These are phyloP conservation scores for Orussus abietinus DNA, from an alignment of 1,140 invertebrate species.

Conservation along the genomic window DNA sequence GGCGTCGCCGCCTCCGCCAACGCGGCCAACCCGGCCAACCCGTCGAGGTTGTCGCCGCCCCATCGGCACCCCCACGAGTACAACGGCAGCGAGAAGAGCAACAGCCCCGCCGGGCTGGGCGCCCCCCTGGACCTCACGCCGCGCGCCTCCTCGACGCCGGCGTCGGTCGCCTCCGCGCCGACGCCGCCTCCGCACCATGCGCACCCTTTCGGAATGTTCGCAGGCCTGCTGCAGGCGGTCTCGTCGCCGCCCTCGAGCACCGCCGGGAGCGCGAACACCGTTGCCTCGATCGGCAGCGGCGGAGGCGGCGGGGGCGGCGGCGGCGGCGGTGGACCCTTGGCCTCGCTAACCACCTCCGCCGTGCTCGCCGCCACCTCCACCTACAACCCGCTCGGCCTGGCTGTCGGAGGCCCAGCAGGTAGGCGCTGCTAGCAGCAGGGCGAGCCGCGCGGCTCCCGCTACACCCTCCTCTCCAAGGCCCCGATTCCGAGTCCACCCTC, in stretches of 20 bases:
- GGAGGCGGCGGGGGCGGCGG: conserved; percentile 18
- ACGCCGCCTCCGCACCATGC: conserved; percentile 45
- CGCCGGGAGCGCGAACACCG: conserved; percentile 24
- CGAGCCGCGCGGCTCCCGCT: conserved; percentile 51
- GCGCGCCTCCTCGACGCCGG: conserved; percentile 47
- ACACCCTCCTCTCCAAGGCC: conserved; percentile 36
- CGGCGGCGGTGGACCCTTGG: conserved; percentile 55
- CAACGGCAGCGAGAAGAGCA: conserved; percentile 55
- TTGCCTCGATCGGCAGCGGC: conserved; percentile 12
- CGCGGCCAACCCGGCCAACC: conserved; percentile 56
- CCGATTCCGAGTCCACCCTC: conserved; percentile 3
- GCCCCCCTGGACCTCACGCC: conserved; percentile 48
- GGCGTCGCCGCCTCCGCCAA: conserved; percentile 54
- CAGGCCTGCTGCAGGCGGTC: conserved; percentile 52
- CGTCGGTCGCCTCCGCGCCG: conserved; percentile 43
- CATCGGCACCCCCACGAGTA: conserved; percentile 47
- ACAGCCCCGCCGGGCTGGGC: conserved; percentile 45
- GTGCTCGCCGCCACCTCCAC: conserved; percentile 66
- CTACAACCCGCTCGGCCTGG: conserved; percentile 78
- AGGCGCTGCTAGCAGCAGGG: conserved; percentile 56
- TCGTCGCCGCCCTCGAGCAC: conserved; percentile 39
- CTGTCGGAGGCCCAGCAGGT: conserved; percentile 72
- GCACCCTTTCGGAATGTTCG: conserved; percentile 52
- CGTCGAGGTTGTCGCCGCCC: conserved; percentile 52
- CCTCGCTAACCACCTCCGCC: conserved; percentile 69